Evolutionary conservation across 2,888 invertebrate species (phyloP).

Genomic region (Andrena camellia): DNA sequence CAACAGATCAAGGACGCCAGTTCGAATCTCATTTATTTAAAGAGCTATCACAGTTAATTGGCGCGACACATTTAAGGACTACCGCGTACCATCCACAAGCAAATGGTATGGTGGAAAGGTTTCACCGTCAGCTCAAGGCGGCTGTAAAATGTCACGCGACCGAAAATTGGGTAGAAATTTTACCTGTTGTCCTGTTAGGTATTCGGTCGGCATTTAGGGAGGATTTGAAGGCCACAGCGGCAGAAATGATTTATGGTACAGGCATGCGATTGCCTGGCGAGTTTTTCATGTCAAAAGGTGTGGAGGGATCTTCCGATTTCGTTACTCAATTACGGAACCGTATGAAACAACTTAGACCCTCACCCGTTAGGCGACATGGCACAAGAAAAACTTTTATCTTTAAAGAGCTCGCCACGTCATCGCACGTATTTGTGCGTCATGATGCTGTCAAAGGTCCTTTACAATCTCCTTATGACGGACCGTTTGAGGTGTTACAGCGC

Average conservation of each 20-base stretch:
- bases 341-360: not conserved
- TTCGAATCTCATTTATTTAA: conserved; percentile 7
- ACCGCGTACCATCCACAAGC: not conserved
- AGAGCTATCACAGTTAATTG: not conserved
- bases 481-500: not conserved
- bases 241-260: not conserved
- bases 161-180: not conserved
- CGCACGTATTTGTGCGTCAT: not conserved
- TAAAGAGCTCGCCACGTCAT: not conserved
- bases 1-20: not conserved
- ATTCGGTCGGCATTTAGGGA: not conserved
- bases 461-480: not conserved
- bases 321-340: not conserved
- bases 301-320: not conserved
- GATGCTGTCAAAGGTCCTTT: not conserved
- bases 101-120: not conserved
- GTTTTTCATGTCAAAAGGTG: not conserved
- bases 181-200: not conserved
- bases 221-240: not conserved
- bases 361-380: not conserved
- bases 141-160: not conserved
- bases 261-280: not conserved
- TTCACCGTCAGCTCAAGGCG: not conserved
- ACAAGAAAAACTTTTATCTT: not conserved
- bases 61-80: not conserved